Evolutionary conservation across 2,888 invertebrate species (phyloP), one percentile per base, ranked within the genome.

Genomic region (Caenorhabditis doughertyi): DNA sequence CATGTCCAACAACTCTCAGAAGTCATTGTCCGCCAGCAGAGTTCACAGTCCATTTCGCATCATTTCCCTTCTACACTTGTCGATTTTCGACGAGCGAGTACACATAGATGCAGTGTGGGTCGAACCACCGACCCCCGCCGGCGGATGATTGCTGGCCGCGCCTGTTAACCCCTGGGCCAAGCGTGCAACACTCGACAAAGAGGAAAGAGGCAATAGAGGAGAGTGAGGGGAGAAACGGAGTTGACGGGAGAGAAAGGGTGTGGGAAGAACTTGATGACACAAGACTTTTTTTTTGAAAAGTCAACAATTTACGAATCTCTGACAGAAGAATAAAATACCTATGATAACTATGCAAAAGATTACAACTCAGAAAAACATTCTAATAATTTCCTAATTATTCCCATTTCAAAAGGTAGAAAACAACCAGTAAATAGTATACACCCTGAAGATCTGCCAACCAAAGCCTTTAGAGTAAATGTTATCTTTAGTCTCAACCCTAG

Each of bases 51-150:
- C 29, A 82, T 82, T 77, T 82, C 81, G 81, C 81, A 82, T 82
- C 81, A 76, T 76, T 82, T 77, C 72, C 81, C 81, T 82, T 82
- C 81, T 82, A 76, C 77, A 82, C 77, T 77, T 29, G 47, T 18
- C 76, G 44, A 82, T 77, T 29, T 13, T 25, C 67, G 35, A 77
- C 81, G 47, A 82, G 77, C 68, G 81, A 82, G 81, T 82, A 82
- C 76, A 82, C 81, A 82, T 77, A 68, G 81, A 82, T 82, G 81
- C 81, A 67, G n/a, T 11, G 27, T 2, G 27, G 67, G 7, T 47
- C 23, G 67, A 68, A 73, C 80, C 51, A 3, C 35, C 25, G 62
- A 44, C 55, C 47, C n/a, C n/a, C n/a, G n/a, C n/a, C n/a, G n/a
- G n/a, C n/a, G 16, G 8, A 16, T 8, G 56, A 0, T 9, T 21